Evolutionary conservation across 2,113 vertebrate genomes (phyloP).

Genomic region (Neopipo cinnamomea): DNA sequence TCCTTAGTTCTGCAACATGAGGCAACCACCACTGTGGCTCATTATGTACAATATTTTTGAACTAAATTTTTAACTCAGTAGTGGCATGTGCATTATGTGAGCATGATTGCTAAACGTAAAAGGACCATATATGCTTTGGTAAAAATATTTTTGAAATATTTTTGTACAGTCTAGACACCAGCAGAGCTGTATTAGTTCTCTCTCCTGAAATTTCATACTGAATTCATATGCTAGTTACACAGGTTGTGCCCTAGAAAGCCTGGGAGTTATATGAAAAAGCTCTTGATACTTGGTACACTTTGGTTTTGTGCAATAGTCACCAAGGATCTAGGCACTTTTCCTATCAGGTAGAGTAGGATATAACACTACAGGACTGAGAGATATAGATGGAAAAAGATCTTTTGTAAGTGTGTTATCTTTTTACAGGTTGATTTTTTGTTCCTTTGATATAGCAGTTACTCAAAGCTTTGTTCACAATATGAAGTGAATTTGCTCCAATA

Average conservation of each 20-base stretch:
- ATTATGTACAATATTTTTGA: background rate
- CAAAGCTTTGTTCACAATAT: background rate
- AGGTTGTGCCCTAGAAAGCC: background rate
- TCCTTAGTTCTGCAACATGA: background rate
- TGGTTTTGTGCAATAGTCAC: background rate
- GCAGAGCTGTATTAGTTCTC: background rate
- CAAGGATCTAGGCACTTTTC: background rate
- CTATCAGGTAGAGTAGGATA: background rate
- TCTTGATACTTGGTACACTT: background rate
- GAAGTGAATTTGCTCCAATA: background rate
- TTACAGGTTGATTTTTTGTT: background rate
- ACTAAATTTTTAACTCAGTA: background rate
- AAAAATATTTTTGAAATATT: background rate
- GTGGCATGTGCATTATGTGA: background rate
- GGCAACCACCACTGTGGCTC: background rate
- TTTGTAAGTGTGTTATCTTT: background rate
- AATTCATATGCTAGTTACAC: background rate
- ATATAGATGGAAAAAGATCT: background rate
- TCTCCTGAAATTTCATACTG: background rate
- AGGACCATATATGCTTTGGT: rapidly evolving
- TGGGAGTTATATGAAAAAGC: background rate
- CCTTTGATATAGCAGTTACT: background rate
- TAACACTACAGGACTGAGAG: background rate
- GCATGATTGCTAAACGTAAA: background rate
- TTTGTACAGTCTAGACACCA: background rate